A percentile compares a stretch with the other conserved stretches of the same genome.
phyloP scores from a whole-genome alignment of 2,113 vertebrate species.

The Calidris pygmaea region DNA sequence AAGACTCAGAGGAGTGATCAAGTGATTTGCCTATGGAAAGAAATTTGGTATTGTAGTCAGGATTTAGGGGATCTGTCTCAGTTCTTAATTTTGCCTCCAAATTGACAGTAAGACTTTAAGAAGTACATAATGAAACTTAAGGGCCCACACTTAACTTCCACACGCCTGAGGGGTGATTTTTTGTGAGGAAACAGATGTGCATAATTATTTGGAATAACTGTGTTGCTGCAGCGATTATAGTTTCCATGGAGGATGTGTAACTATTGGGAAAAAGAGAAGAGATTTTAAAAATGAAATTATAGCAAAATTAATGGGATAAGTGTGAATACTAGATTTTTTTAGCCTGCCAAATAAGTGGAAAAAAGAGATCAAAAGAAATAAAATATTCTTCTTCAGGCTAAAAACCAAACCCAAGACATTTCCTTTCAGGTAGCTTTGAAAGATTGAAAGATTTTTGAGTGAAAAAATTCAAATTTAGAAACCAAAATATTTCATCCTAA shows the following conservation, averaged over 20 bases:
- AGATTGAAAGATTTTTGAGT: neutral
- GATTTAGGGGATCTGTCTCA: neutral
- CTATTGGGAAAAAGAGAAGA: neutral
- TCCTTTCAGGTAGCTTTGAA: neutral
- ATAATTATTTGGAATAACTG: neutral
- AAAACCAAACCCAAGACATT: neutral
- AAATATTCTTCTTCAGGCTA: neutral
- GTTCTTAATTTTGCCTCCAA: constrained; percentile 15
- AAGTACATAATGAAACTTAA: neutral
- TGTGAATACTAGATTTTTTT: neutral
- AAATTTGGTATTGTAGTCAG: neutral
- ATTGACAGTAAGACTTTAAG: neutral
- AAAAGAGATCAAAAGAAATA: neutral
- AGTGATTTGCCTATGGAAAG: neutral
- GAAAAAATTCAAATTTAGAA: neutral
- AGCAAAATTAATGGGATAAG: neutral
- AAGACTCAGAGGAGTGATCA: neutral
- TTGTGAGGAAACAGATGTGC: neutral
- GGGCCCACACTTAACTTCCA: neutral
- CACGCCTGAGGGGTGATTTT: neutral
- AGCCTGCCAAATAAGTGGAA: neutral
- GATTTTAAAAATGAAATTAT: neutral
- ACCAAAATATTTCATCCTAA: neutral
- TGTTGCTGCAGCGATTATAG: neutral
- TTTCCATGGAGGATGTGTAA: neutral